Evolutionary conservation across 2,888 invertebrate genomes (phyloP).

Genomic region (Neocrepidodera transversa): DNA sequence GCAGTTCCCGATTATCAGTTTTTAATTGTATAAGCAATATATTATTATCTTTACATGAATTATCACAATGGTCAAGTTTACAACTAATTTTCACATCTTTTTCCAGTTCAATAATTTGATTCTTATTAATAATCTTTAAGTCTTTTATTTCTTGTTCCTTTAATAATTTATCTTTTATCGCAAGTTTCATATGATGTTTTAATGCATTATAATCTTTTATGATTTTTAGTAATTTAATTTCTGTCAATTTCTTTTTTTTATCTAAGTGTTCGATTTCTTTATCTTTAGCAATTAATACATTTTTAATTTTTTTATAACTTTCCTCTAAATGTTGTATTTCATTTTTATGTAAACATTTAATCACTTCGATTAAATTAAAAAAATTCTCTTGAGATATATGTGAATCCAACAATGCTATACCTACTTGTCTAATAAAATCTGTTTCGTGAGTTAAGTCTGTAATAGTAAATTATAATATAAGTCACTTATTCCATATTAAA

Average conservation of each 20-base stretch:
- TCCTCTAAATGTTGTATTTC: constrained; percentile 38
- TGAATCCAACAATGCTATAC: constrained; percentile 28
- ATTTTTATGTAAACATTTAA: constrained; percentile 36
- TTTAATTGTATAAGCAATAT: constrained; percentile 14
- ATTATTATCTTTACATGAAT: constrained; percentile 20
- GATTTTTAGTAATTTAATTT: constrained; percentile 36
- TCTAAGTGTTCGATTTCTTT: constrained; percentile 32
- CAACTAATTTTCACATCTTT: constrained; percentile 6
- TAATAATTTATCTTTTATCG: constrained; percentile 22
- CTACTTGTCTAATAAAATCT: constrained; percentile 39
- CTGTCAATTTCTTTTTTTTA: constrained; percentile 35
- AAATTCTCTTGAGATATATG: constrained; percentile 30
- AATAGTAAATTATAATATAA: constrained; percentile 12
- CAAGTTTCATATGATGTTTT: constrained; percentile 29
- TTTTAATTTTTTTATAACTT: constrained; percentile 38
- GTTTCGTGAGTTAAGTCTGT: constrained; percentile 37
- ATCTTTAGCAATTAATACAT: constrained; percentile 30
- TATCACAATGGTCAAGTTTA: constrained; percentile 23
- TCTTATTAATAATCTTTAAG: constrained; percentile 18
- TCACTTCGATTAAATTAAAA: constrained; percentile 28
- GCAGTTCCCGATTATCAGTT: constrained; percentile 25
- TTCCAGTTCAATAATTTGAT: constrained; percentile 13
- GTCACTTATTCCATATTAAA: background rate
- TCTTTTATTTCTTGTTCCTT: constrained; percentile 24
- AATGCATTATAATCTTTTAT: constrained; percentile 35